phyloP scores from a whole-genome alignment of 2,888 invertebrate genomes.

The Neoitamus cyanurus region DNA sequence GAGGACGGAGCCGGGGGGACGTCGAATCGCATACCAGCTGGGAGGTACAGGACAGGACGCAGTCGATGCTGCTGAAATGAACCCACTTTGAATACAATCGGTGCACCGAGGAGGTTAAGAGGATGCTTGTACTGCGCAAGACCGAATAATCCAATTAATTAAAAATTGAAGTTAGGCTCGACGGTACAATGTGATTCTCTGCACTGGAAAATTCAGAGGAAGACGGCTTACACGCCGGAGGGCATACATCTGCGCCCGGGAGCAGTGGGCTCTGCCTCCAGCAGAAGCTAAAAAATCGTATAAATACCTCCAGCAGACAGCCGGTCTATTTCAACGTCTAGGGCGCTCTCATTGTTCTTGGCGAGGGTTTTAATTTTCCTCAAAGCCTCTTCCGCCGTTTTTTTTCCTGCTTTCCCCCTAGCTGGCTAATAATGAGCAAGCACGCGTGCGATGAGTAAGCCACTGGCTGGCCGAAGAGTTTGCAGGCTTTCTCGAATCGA shows the following conservation, averaged over 20 bases:
- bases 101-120: conserved; percentile 9
- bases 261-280: background rate
- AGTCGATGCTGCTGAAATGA: conserved; percentile 16
- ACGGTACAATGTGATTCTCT: conserved; percentile 14
- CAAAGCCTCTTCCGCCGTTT: conserved; percentile 12
- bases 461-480: background rate
- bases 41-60: background rate
- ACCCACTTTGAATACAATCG: conserved; percentile 51
- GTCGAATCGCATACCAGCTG: background rate
- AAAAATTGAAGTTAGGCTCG: conserved; percentile 50
- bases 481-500: background rate
- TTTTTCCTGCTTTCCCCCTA: background rate
- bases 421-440: background rate
- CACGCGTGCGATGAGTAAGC: background rate
- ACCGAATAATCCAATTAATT: conserved; percentile 51
- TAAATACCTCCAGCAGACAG: conserved; percentile 2
- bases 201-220: conserved; percentile 13
- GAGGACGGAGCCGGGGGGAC: background rate
- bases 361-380: conserved; percentile 46
- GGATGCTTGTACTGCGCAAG: background rate
- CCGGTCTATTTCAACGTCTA: conserved; percentile 3
- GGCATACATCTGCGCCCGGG: background rate
- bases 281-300: conserved; percentile 14
- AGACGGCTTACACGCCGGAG: background rate
- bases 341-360: conserved; percentile 47